Evolutionary conservation across 2,113 vertebrate species (phyloP).

Genomic region (Psephotus haematonotus): DNA sequence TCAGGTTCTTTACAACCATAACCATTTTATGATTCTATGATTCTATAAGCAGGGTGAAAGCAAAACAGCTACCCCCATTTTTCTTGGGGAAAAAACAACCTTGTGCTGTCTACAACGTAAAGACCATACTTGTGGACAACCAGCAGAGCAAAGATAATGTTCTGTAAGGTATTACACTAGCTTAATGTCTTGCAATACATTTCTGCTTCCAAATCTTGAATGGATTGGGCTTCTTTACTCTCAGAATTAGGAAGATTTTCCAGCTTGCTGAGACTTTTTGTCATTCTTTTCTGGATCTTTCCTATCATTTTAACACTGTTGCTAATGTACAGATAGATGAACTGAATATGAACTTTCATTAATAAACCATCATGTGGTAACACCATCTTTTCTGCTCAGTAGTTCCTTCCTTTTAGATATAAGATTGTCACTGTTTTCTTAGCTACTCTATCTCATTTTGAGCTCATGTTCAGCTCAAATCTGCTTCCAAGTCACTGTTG

Average conservation of each 20-base stretch:
- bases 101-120: background rate
- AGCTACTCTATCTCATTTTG: background rate
- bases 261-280: background rate
- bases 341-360: background rate
- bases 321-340: background rate
- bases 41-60: background rate
- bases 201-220: background rate
- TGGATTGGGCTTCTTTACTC: background rate
- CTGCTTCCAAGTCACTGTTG: slow-evolving; percentile 22
- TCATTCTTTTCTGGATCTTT: background rate
- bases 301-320: background rate
- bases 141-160: background rate
- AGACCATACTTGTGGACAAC: background rate
- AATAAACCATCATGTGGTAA: background rate
- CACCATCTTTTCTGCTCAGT: background rate
- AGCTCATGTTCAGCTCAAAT: slow-evolving; percentile 19
- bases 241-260: background rate
- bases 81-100: background rate
- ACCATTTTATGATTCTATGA: background rate
- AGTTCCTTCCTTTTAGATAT: background rate
- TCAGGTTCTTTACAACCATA: background rate
- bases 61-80: background rate
- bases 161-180: background rate
- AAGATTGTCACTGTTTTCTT: slow-evolving; percentile 8
- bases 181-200: background rate